Percentiles rank a stretch among this genome's conserved stretches.
Conservation (phyloP, 1,140 invertebrate species). For the Dinothrombium tinctorium region DNA sequence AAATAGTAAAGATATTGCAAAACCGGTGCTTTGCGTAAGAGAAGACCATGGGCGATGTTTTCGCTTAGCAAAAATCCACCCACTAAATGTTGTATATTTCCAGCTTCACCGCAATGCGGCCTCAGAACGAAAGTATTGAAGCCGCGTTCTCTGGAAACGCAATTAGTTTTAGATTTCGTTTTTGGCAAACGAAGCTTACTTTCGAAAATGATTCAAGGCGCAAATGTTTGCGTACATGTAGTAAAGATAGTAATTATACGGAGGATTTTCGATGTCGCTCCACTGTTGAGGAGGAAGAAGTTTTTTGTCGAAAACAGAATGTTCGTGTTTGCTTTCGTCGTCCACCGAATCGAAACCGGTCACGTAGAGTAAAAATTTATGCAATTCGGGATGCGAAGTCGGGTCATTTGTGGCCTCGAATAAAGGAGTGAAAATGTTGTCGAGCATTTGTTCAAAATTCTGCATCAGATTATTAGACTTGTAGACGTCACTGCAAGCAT, state of each 20-base stretch:
- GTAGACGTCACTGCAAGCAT: slow-evolving; percentile 79
- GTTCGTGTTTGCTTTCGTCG: slow-evolving; percentile 96
- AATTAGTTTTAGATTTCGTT: slow-evolving; percentile 9
- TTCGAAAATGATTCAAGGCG: slow-evolving; percentile 78
- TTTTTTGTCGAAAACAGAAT: slow-evolving; percentile 71
- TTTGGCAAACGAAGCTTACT: slow-evolving; percentile 29
- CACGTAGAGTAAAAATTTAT: slow-evolving; percentile 68
- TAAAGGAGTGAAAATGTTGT: slow-evolving; percentile 84
- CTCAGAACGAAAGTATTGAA: slow-evolving; percentile 84
- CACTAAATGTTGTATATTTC: slow-evolving; percentile 81
- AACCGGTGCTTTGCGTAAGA: slow-evolving; percentile 88
- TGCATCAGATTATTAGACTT: slow-evolving; percentile 79
- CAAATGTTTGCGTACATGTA: slow-evolving; percentile 95
- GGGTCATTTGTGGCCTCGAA: slow-evolving; percentile 91
- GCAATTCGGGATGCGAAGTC: slow-evolving; percentile 67
- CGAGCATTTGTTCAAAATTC: slow-evolving; percentile 85
- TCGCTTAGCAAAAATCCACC: slow-evolving; percentile 94
- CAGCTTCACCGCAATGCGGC: slow-evolving; percentile 96
- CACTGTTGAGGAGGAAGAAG: slow-evolving; percentile 56
- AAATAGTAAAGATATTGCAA: slow-evolving; percentile 96
- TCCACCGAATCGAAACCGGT: slow-evolving; percentile 94
- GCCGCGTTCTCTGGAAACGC: slow-evolving; percentile 48
- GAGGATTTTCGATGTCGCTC: slow-evolving; percentile 79
- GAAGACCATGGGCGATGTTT: slow-evolving; percentile 89
- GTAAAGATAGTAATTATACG: slow-evolving; percentile 94